Evolutionary conservation across 2,888 invertebrate genomes (phyloP).

Genomic region (Lithophane ornitopus): DNA sequence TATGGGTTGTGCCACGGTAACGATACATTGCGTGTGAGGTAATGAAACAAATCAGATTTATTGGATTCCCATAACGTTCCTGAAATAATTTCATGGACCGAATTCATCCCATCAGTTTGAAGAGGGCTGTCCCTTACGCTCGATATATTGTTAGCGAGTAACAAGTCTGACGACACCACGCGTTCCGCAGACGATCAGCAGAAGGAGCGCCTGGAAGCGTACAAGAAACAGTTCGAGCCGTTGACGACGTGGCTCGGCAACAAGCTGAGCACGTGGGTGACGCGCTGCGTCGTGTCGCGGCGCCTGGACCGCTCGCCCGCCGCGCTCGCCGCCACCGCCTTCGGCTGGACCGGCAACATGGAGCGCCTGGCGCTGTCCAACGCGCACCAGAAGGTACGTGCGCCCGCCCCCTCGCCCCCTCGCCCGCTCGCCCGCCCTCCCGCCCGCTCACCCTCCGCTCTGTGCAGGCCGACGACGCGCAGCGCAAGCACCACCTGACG

Average conservation of each 20-base stretch:
- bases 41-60: too few relatives aligned
- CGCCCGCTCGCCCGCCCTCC: constrained; percentile 78
- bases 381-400: constrained; percentile 96
- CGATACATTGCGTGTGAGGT: too few relatives aligned
- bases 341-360: constrained; percentile 99
- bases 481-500: constrained; percentile 96
- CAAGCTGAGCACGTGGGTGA: constrained; percentile 94
- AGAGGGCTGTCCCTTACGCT: too few relatives aligned
- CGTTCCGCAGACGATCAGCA: constrained; percentile 86
- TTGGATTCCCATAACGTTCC: too few relatives aligned
- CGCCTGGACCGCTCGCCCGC: constrained; percentile 97
- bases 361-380: constrained; percentile 98
- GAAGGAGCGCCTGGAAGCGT: constrained; percentile 94
- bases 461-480: constrained; percentile 95
- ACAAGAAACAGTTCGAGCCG: constrained; percentile 96
- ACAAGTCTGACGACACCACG: neutral
- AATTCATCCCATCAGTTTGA: too few relatives aligned
- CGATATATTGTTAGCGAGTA: too few relatives aligned
- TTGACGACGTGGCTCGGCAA: constrained; percentile 97
- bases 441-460: neutral
- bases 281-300: constrained; percentile 96
- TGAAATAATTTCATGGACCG: too few relatives aligned
- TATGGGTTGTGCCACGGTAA: too few relatives aligned
- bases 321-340: constrained; percentile 98
- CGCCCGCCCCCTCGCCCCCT: constrained; percentile 83